Base-by-base conservation (phyloP, 2,797 vertebrate species). In the Chaenodraco wilsoni region DNA sequence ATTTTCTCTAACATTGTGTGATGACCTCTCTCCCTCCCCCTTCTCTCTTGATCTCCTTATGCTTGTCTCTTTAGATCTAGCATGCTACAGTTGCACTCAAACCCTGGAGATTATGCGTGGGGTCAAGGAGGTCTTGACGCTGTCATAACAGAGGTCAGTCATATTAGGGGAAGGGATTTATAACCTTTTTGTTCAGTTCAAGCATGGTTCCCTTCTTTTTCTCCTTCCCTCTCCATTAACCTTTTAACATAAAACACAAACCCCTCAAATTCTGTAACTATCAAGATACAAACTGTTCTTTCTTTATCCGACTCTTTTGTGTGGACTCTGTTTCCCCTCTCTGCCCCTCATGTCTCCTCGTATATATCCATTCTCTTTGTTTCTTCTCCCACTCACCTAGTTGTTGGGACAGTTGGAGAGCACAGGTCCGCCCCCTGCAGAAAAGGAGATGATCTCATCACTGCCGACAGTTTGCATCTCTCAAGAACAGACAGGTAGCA, bases 101-200 rank as follows among this genome's bases (percentile, higher is more conserved):
- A 95, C 73, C 96, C 96, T 0, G 97, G 95, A 67, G 97, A 98
- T 81, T 98, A 98, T 2, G 96, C 96, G 0, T 99, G 97, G 97
- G 97, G 97, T 84, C 97, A 97, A 89, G 96, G 96, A 63, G 97
- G 96, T 83, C 95, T 97, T 0, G 96, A 99, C 40, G 92, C 94
- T 9, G 96, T 97, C 70, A 95, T 99, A 87, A 96, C 97, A 59
- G 97, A 98, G 96, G 97, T 98, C 85, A 94, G 94, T 83, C 60
- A 55, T 48, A n/a, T 67, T 67, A 41, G 9, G 50, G n/a, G 49
- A 12, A 3, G 9, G 40, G 70, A 58, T 27, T 49, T 65, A 27
- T 16, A 5, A 61, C 21, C 21, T 19, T 56, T 7, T 8, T 12
- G 14, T 9, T 23, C 17, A 27, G 27, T 27, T 27, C 27, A 27